These are phyloP conservation scores for Empis stercorea DNA, from an alignment of 2,888 invertebrate genomes.

Conservation along the genomic window DNA sequence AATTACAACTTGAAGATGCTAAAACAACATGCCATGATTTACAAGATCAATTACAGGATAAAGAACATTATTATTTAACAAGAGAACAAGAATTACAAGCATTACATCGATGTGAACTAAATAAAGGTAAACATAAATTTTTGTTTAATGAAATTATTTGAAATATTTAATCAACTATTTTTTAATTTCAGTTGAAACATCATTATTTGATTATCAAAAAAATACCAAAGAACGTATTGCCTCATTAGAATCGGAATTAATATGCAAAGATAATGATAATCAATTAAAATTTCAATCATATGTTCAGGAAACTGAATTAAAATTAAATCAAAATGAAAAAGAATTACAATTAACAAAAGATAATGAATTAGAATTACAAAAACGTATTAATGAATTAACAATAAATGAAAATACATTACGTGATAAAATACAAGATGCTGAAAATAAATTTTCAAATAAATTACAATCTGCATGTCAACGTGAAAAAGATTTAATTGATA, in stretches of 20 bases:
- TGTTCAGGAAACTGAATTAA: slow-evolving; percentile 22
- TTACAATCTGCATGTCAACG: slow-evolving; percentile 21
- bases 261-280: slow-evolving; percentile 23
- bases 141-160: not conserved
- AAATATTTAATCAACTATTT: not conserved
- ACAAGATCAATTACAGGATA: slow-evolving; percentile 27
- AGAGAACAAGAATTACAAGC: slow-evolving; percentile 28
- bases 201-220: slow-evolving; percentile 34
- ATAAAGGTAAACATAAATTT: slow-evolving; percentile 25
- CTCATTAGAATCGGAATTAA: slow-evolving; percentile 25
- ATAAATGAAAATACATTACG: slow-evolving; percentile 23
- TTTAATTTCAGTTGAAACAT: slow-evolving; percentile 41
- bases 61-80: slow-evolving; percentile 26
- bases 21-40: slow-evolving; percentile 26
- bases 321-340: slow-evolving; percentile 24
- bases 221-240: slow-evolving; percentile 26
- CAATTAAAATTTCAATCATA: slow-evolving; percentile 23
- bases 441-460: slow-evolving; percentile 22
- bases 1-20: slow-evolving; percentile 24
- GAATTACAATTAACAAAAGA: slow-evolving; percentile 35
- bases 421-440: slow-evolving; percentile 22
- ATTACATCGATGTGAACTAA: slow-evolving; percentile 28
- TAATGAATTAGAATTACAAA: slow-evolving; percentile 24
- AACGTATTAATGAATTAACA: slow-evolving; percentile 22
- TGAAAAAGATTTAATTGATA: slow-evolving; percentile 28